Conservation (phyloP, 2,113 vertebrate genomes). For the Zosterops borbonicus region DNA sequence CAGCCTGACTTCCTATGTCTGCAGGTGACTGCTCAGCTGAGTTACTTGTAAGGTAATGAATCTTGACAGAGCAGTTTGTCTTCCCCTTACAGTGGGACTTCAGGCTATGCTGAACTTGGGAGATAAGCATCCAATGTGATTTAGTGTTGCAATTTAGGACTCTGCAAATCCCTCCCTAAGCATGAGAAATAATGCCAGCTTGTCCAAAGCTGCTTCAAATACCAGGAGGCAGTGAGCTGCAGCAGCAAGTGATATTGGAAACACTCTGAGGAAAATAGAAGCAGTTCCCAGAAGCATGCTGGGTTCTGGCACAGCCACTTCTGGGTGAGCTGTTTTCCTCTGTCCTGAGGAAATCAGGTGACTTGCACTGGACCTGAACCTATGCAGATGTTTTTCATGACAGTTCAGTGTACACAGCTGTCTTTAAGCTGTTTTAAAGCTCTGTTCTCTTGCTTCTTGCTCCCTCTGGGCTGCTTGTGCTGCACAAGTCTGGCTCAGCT, state of each 20-base stretch:
- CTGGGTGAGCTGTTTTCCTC: slow-evolving; percentile 2
- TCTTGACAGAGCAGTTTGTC: background rate
- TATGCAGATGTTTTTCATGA: background rate
- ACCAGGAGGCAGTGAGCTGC: background rate
- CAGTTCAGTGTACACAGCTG: background rate
- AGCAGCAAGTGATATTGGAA: background rate
- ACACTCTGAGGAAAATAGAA: background rate
- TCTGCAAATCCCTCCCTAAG: slow-evolving; percentile 19
- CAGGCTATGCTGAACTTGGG: background rate
- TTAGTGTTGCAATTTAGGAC: background rate
- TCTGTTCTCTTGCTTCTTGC: background rate
- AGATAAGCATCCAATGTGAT: background rate
- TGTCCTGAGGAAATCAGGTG: background rate
- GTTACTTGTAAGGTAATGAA: background rate
- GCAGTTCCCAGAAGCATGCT: background rate
- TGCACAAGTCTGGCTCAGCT: background rate
- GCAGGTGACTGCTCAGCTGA: background rate
- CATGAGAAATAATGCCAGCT: background rate
- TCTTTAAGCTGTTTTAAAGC: background rate
- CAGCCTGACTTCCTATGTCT: background rate
- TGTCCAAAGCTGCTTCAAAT: background rate
- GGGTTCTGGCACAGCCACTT: background rate
- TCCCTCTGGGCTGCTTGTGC: background rate
- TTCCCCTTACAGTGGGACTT: background rate
- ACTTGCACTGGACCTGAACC: background rate